A percentile compares a stretch with the other conserved stretches of the same genome.
Evolutionary conservation across 2,888 invertebrate genomes (phyloP).

Genomic region (Erpobdella octoculata): DNA sequence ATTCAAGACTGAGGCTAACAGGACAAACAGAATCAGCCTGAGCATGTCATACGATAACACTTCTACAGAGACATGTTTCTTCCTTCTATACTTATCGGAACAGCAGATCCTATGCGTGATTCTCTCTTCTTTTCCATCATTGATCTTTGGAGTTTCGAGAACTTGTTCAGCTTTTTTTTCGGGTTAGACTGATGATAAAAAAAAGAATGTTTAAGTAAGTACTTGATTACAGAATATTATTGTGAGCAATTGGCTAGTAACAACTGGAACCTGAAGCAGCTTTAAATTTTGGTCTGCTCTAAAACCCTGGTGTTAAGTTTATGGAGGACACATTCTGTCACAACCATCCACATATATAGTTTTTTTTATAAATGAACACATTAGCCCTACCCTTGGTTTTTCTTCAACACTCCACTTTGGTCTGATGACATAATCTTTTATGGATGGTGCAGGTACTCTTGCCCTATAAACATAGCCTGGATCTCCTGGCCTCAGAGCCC

Average conservation of each 20-base stretch:
- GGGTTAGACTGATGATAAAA: too few relatives aligned
- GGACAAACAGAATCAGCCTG: too few relatives aligned
- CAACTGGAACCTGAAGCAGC: too few relatives aligned
- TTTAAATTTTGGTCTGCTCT: too few relatives aligned
- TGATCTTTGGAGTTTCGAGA: conserved; percentile 84
- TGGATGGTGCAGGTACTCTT: conserved; percentile 85
- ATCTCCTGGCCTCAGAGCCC: conserved; percentile 78
- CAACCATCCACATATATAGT: background rate
- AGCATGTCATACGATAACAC: background rate
- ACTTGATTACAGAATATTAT: too few relatives aligned
- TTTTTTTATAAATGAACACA: background rate
- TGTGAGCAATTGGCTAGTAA: background rate
- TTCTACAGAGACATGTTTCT: conserved; percentile 75
- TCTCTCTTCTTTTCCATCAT: conserved; percentile 67
- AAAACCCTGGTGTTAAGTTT: background rate
- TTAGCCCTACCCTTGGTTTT: conserved; percentile 26
- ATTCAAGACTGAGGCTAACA: too few relatives aligned
- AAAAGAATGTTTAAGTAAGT: too few relatives aligned
- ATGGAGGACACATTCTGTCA: background rate
- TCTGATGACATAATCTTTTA: conserved; percentile 88
- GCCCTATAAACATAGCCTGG: conserved; percentile 90
- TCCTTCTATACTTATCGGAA: conserved; percentile 90
- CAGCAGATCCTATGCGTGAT: conserved; percentile 65
- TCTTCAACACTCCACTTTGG: conserved; percentile 83
- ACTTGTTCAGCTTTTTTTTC: conserved; percentile 77